Base-by-base conservation (phyloP, 2,797 vertebrate species). In the Varecia variegata region DNA sequence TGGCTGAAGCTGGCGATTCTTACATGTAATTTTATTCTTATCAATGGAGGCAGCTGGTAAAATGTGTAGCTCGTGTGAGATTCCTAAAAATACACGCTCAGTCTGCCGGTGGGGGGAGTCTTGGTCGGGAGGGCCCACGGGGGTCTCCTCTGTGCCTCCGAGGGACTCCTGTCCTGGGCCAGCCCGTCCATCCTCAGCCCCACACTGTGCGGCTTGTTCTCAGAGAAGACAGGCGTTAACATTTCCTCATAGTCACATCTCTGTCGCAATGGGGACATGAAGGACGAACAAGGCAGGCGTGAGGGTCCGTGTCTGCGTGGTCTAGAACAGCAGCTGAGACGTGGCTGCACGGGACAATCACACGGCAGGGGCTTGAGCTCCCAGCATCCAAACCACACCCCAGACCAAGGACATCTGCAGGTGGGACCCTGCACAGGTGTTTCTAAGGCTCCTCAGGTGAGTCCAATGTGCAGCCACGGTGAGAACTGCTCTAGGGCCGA, bases 131-230 rank as follows among this genome's bases (percentile, higher is more conserved):
- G 38, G 12, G 3, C 2, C 43, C 32, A 0, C 6, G 21, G 17
- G 18, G 50, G 20, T 0, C 40, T 40, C 12, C 17, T 54, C 9
- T 27, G 32, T 65, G 62, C 62, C 32, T 17, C 62, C 17, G 7
- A 17, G 0, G 25, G 40, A 38, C 20, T 38, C 45, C 45, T n/a
- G 4, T 68, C 90, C 38, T 27, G 1, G 65, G 70, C 71, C 4
- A 1, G 18, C 25, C 30, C 2, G 71, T 38, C 38, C 10, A 23
- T 25, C 38, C 60, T 20, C 18, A 30, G 38, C 14, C 13, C 35
- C 11, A 1, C 21, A 0, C 20, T 2, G 23, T 3, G 17, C 2
- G 0, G 2, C 7, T 25, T 74, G 5, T 84, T 43, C 50, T 15
- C 35, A 77, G 58, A 23, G 10, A 35, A 45, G 47, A 35, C 45